Percentiles rank a stretch among this genome's conserved stretches.
Conservation (phyloP, 2,888 invertebrate genomes). For the Diarsia mendica region DNA sequence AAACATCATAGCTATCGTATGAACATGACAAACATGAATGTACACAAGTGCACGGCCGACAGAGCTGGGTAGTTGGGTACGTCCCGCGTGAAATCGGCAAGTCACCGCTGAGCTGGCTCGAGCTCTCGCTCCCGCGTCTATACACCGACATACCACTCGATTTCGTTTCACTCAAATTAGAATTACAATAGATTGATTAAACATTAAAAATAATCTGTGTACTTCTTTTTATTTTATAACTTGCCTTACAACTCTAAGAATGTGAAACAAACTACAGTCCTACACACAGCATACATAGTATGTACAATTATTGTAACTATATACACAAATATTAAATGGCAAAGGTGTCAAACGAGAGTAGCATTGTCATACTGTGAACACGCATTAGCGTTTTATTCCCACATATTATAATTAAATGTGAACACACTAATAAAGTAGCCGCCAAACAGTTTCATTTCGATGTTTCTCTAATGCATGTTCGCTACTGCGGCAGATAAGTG, state of each 20-base stretch:
- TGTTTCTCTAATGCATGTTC: conserved; percentile 70
- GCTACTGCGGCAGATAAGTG: conserved; percentile 75
- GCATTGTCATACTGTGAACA: conserved; percentile 72
- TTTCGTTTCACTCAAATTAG: conserved; percentile 59
- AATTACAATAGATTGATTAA: conserved; percentile 53
- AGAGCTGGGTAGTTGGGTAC: conserved; percentile 17
- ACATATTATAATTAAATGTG: conserved; percentile 39
- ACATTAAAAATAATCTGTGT: conserved; percentile 74
- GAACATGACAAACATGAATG: conserved; percentile 60
- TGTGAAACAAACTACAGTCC: conserved; percentile 86
- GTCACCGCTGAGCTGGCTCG: background rate
- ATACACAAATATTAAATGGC: conserved; percentile 85
- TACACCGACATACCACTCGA: conserved; percentile 37
- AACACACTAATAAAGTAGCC: conserved; percentile 27
- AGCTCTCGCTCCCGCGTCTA: conserved; percentile 13
- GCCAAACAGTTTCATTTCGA: conserved; percentile 20
- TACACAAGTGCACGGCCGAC: conserved; percentile 70
- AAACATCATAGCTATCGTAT: conserved; percentile 72
- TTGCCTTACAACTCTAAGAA: conserved; percentile 83
- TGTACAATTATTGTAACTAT: conserved; percentile 87
- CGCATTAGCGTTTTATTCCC: conserved; percentile 67
- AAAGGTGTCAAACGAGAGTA: conserved; percentile 75
- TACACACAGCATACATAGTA: conserved; percentile 89
- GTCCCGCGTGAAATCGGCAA: background rate
- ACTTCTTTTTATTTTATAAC: conserved; percentile 78